Evolutionary conservation across 1,140 invertebrate genomes (phyloP).

Genomic region (Amphibalanus amphitrite): DNA sequence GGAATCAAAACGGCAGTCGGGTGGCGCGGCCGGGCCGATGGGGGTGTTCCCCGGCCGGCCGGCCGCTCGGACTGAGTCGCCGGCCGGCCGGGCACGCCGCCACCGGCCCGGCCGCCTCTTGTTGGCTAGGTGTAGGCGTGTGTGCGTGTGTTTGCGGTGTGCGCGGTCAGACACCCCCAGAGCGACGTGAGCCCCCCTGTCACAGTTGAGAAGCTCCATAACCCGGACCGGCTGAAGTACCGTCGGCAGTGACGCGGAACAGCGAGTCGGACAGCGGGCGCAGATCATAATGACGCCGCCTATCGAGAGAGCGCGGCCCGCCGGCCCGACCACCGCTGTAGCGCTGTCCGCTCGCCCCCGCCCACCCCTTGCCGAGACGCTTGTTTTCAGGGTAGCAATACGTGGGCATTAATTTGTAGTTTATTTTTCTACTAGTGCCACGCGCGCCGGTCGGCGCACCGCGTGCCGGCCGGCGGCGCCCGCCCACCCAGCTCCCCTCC

Average conservation of each 20-base stretch:
- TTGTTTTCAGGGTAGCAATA: slow-evolving; percentile 1
- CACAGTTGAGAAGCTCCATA: not conserved
- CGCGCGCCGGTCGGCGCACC: no score
- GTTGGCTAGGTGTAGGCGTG: not conserved
- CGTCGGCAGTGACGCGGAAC: no score
- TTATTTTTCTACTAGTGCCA: not conserved
- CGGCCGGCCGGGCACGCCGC: no score
- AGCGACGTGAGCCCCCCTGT: not conserved
- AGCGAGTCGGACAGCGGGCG: no score
- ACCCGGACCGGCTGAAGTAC: not conserved
- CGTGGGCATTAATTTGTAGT: slow-evolving; percentile 1
- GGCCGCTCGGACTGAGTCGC: no score
- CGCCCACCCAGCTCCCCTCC: not conserved
- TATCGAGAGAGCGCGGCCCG: not conserved
- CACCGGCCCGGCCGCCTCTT: not conserved
- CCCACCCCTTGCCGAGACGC: not conserved
- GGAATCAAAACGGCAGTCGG: not conserved
- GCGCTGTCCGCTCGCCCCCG: not conserved
- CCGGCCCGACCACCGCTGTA: no score
- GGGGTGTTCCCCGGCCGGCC: no score
- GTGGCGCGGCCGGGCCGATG: not conserved
- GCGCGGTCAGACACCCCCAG: no score
- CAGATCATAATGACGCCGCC: not conserved
- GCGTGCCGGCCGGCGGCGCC: no score
- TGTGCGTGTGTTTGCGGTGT: not conserved